Evolutionary conservation across 2,797 vertebrate species (phyloP).

Genomic region (Poeciliopsis presidionis): DNA sequence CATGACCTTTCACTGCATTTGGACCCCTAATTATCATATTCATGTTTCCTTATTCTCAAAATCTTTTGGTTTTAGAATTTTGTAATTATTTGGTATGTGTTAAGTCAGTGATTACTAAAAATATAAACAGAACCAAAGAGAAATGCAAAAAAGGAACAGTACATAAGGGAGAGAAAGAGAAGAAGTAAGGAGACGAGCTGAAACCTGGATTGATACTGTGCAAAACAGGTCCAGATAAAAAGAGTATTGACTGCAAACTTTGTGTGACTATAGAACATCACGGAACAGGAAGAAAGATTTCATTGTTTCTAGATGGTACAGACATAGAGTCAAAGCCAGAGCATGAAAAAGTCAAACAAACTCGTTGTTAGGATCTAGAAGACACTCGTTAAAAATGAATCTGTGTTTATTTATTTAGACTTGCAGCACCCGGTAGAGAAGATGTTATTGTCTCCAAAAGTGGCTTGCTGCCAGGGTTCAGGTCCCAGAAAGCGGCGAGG

Average conservation of each 20-base stretch:
- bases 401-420: constrained; percentile 33
- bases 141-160: constrained; percentile 4
- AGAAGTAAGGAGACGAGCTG: constrained; percentile 28
- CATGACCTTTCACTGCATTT: neutral
- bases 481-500: constrained; percentile 31
- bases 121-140: too few relatives aligned
- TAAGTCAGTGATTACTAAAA: neutral
- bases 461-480: constrained; percentile 28
- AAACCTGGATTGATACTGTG: constrained; percentile 65
- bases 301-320: constrained; percentile 20
- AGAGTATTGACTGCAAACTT: constrained; percentile 75
- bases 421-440: constrained; percentile 26
- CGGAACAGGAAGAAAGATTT: constrained; percentile 25
- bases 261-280: constrained; percentile 50
- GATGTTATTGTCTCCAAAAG: constrained; percentile 24
- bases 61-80: neutral
- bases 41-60: neutral
- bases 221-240: constrained; percentile 69
- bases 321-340: constrained; percentile 13
- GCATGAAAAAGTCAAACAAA: constrained; percentile 45
- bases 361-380: constrained; percentile 27
- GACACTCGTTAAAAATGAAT: constrained; percentile 39
- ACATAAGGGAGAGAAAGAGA: constrained; percentile 25
- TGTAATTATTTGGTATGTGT: neutral
- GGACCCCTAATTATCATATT: neutral